These are phyloP conservation scores for Engraulis encrasicolus DNA, from an alignment of 2,113 vertebrate species.

Conservation along the genomic window DNA sequence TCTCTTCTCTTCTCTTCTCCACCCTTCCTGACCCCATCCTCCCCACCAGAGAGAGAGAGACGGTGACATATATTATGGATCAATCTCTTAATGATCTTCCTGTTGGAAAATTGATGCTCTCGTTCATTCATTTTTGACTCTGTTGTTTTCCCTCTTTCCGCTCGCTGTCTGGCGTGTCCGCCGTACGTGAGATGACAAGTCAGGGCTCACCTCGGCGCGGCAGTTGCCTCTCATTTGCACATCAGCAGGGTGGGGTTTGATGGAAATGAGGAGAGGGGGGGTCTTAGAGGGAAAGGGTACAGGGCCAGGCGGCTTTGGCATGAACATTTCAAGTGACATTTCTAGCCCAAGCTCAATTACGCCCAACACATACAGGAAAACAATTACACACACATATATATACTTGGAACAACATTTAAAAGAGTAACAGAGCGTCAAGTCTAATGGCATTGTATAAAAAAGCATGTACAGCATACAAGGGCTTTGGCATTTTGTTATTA, in stretches of 20 bases:
- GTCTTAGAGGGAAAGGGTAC: too few relatives aligned
- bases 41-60: not conserved
- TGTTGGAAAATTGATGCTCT: conserved; percentile 60
- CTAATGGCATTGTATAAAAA: too few relatives aligned
- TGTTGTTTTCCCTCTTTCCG: conserved; percentile 56
- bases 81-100: conserved; percentile 56
- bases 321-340: too few relatives aligned
- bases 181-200: not conserved
- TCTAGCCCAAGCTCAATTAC: too few relatives aligned
- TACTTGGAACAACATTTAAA: too few relatives aligned
- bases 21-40: not conserved
- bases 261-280: not conserved
- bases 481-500: too few relatives aligned
- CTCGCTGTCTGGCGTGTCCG: not conserved
- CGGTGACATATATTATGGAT: conserved; percentile 58
- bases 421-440: too few relatives aligned
- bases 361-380: too few relatives aligned
- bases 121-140: conserved; percentile 52
- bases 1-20: not conserved
- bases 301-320: too few relatives aligned
- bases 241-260: not conserved
- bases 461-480: too few relatives aligned
- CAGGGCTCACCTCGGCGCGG: not conserved
- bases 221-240: not conserved
- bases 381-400: too few relatives aligned